Conservation (phyloP, 2,113 vertebrate species). For the Archilochus colubris region DNA sequence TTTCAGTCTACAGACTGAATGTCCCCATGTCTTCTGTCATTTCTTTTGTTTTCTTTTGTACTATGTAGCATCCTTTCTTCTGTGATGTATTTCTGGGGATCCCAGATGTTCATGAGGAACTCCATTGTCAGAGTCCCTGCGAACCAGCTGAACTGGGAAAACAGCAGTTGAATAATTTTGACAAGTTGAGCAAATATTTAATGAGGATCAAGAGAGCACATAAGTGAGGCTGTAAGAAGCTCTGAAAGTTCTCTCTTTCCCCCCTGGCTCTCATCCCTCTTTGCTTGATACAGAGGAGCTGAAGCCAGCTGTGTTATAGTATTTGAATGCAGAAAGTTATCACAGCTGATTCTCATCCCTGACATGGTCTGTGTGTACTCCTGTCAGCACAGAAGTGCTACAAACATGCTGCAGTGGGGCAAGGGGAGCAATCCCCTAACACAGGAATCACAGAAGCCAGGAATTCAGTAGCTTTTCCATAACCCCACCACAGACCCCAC, state of each 20-base stretch:
- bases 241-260: background rate
- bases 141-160: slow-evolving; percentile 7
- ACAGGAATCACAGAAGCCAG: background rate
- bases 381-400: background rate
- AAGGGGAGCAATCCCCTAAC: background rate
- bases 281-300: background rate
- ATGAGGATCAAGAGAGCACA: background rate
- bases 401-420: background rate
- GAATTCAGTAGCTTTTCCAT: background rate
- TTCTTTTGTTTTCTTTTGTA: background rate
- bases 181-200: slow-evolving; percentile 2
- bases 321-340: background rate
- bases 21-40: background rate
- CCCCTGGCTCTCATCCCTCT: background rate
- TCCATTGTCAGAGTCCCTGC: background rate
- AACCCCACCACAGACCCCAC: background rate
- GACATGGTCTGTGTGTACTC: background rate
- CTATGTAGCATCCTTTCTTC: background rate
- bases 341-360: background rate
- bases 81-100: background rate
- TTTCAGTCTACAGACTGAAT: background rate
- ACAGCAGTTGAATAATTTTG: background rate
- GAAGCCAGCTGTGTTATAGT: background rate
- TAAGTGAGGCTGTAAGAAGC: background rate
- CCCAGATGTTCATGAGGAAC: background rate